Conservation (phyloP, 1,140 invertebrate genomes). For the Coenobita brevimanus region DNA sequence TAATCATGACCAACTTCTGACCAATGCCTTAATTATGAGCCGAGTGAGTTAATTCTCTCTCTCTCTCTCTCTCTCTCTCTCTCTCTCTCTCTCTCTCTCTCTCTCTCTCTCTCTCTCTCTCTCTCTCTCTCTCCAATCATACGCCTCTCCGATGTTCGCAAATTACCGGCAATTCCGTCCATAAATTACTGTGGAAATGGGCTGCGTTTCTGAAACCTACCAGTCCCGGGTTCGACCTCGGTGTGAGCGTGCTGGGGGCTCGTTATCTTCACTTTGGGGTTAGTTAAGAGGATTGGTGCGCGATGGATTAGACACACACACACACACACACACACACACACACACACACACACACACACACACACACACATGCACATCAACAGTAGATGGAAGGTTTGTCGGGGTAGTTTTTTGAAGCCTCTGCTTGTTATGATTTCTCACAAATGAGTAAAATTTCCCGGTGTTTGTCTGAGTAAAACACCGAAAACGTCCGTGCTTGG, state of each 20-base stretch:
- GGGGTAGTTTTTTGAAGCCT: no score
- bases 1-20: no score
- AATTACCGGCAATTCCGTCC: no score
- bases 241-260: no score
- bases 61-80: background rate
- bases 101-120: constrained; percentile 22
- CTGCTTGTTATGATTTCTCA: no score
- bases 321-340: constrained; percentile 8
- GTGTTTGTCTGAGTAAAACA: no score
- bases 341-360: constrained; percentile 32
- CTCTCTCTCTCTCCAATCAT: constrained; percentile 12
- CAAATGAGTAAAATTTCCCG: no score
- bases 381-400: background rate
- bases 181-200: no score
- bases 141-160: background rate
- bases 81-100: constrained; percentile 19
- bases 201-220: no score
- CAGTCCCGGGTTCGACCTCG: no score
- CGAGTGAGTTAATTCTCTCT: background rate
- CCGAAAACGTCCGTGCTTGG: no score
- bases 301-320: background rate
- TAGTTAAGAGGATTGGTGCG: background rate
- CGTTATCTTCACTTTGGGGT: background rate
- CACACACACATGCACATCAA: constrained; percentile 5
- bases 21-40: background rate